Conservation (phyloP, 2,797 vertebrate genomes). For the Eremophila alpestris region DNA sequence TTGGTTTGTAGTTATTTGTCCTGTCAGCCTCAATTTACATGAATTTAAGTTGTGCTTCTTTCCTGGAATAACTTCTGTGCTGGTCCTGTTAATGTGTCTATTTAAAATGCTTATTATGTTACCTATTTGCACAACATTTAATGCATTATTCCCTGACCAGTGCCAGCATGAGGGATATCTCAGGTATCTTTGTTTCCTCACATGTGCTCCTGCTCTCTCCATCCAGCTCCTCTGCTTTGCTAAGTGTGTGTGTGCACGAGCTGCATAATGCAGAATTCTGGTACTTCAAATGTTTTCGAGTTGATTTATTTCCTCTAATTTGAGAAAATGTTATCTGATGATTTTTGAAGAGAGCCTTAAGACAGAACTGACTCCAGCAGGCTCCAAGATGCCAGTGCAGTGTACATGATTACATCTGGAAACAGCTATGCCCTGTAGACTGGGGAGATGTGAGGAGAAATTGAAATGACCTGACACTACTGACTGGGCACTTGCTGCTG, state of each 20-base stretch:
- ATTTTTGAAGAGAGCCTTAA: slow-evolving; percentile 57
- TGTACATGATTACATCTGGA: slow-evolving; percentile 21
- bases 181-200: neutral
- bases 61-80: neutral
- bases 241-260: neutral
- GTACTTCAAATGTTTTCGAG: neutral
- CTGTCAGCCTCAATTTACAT: neutral
- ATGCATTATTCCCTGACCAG: neutral
- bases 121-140: neutral
- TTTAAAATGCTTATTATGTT: neutral
- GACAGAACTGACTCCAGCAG: neutral
- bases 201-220: neutral
- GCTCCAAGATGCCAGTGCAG: slow-evolving; percentile 25
- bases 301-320: slow-evolving; percentile 45
- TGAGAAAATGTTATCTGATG: slow-evolving; percentile 51
- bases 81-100: neutral
- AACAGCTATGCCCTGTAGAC: slow-evolving; percentile 56
- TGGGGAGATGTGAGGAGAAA: slow-evolving; percentile 41
- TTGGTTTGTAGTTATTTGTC: neutral
- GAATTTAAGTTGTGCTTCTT: neutral
- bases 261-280: neutral
- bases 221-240: neutral
- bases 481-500: slow-evolving; percentile 43
- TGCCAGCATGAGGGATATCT: neutral
- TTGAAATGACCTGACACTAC: slow-evolving; percentile 45